Conservation (phyloP, 2,888 invertebrate species). For the Coecobrya sp. region DNA sequence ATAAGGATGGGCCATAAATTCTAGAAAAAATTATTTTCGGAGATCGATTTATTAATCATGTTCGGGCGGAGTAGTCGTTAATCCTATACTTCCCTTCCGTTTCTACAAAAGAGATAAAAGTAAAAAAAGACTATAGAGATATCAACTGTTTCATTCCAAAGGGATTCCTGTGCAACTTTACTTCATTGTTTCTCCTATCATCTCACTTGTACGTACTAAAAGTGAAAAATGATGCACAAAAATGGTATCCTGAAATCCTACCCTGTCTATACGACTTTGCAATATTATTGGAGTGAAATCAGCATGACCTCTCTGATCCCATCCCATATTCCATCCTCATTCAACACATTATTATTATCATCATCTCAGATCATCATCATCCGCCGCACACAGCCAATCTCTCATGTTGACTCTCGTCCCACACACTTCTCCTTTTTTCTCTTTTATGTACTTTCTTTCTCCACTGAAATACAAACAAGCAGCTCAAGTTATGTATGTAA, state of each 20-base stretch:
- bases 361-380: slow-evolving; percentile 5
- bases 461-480: not conserved
- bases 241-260: too few relatives aligned
- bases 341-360: not conserved
- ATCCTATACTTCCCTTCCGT: not conserved
- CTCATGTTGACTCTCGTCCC: not conserved
- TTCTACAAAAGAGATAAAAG: not conserved
- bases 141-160: not conserved
- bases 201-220: not conserved
- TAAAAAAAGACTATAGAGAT: not conserved
- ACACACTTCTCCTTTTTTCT: not conserved
- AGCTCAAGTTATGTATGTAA: not conserved
- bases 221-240: too few relatives aligned
- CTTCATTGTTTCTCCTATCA: not conserved
- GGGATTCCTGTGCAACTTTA: not conserved
- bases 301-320: not conserved
- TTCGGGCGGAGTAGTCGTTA: too few relatives aligned
- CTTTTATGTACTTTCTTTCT: not conserved
- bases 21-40: too few relatives aligned
- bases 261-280: too few relatives aligned
- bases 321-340: not conserved
- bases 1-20: too few relatives aligned
- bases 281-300: not conserved
- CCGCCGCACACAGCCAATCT: too few relatives aligned
- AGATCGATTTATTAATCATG: too few relatives aligned